phyloP scores from a whole-genome alignment of 2,113 vertebrate genomes.

The Herpetotheres cachinnans region DNA sequence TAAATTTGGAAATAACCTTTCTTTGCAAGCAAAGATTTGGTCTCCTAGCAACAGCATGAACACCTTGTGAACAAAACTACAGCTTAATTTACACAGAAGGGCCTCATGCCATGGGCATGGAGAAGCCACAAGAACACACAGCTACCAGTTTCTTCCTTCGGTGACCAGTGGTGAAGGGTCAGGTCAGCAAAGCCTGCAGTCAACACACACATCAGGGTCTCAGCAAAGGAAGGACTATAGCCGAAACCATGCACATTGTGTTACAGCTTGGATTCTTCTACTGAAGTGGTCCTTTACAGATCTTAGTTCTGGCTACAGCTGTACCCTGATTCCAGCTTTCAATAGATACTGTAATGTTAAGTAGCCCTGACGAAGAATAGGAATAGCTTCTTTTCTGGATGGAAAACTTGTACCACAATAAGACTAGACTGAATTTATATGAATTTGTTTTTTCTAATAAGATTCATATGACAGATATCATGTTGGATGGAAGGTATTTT shows the following conservation, averaged over 20 bases:
- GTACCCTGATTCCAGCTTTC: not conserved
- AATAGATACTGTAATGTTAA: not conserved
- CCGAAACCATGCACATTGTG: accelerated
- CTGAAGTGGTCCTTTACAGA: accelerated
- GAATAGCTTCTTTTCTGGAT: not conserved
- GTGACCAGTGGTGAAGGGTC: not conserved
- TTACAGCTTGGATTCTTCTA: not conserved
- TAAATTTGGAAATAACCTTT: not conserved
- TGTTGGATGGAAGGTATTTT: not conserved
- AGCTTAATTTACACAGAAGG: not conserved
- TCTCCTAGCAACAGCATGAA: conserved; percentile 41
- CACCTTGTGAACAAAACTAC: not conserved
- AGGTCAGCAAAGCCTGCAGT: not conserved
- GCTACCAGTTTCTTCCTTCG: not conserved
- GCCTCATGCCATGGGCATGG: not conserved
- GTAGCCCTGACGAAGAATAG: not conserved
- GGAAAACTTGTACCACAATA: not conserved
- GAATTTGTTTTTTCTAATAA: not conserved
- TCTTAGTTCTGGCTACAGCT: not conserved
- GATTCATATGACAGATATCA: not conserved
- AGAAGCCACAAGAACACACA: not conserved
- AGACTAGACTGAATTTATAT: not conserved
- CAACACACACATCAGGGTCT: not conserved
- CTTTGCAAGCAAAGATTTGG: not conserved
- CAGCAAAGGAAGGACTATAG: accelerated